phyloP scores from a whole-genome alignment of 2,797 vertebrate genomes.

The Podargus strigoides region DNA sequence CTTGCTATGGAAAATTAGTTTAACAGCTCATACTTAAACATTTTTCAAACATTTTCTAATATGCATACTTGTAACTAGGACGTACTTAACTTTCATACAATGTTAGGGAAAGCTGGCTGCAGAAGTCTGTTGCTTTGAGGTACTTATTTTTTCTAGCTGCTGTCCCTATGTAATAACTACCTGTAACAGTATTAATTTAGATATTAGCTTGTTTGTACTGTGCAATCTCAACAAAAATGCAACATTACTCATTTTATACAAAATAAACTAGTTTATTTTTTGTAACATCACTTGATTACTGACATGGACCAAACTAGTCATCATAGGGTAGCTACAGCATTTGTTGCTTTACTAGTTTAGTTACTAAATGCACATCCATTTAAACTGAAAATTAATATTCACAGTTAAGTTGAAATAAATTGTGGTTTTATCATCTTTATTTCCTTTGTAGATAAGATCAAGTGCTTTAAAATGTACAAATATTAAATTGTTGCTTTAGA shows the following conservation, averaged over 20 bases:
- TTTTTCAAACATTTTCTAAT: conserved; percentile 76
- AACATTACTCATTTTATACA: conserved; percentile 80
- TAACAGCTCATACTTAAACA: conserved; percentile 70
- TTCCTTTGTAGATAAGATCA: conserved; percentile 60
- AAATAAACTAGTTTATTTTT: conserved; percentile 79
- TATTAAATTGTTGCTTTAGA: conserved; percentile 46
- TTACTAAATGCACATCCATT: conserved; percentile 33
- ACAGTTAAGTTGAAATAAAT: conserved; percentile 6
- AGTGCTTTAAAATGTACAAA: conserved; percentile 58
- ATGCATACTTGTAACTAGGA: conserved; percentile 64
- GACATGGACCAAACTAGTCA: conserved; percentile 77
- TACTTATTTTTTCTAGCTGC: conserved; percentile 65
- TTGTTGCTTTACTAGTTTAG: conserved; percentile 50
- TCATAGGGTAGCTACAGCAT: conserved; percentile 46
- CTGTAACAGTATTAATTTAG: conserved; percentile 83
- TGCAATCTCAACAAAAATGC: conserved; percentile 78
- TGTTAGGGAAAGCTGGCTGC: conserved; percentile 69
- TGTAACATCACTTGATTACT: conserved; percentile 72
- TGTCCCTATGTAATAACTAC: conserved; percentile 72
- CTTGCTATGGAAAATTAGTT: conserved; percentile 68
- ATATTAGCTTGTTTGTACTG: conserved; percentile 76
- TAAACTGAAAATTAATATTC: conserved; percentile 15
- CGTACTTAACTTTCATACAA: conserved; percentile 74
- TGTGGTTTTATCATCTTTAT: conserved; percentile 40
- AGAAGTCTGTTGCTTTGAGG: conserved; percentile 69